Base-by-base conservation (phyloP, 64 coral and sea anemone species). In the Porites australiensis region DNA sequence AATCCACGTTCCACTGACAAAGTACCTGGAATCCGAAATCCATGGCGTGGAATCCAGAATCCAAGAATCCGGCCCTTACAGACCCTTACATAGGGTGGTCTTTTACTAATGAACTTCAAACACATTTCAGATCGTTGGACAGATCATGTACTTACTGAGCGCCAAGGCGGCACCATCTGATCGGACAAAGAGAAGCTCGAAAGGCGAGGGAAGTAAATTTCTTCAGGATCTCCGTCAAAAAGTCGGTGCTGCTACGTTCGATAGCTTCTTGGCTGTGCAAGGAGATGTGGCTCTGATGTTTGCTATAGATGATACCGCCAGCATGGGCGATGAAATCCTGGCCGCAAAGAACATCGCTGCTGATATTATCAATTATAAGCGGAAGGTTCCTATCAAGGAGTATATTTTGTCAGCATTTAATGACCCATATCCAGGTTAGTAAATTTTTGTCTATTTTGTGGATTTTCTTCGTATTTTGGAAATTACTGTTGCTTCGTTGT, bases 261-360 rank as follows among this genome's bases (percentile, higher is more conserved):
- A 84, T 68, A 84, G 81, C 43, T 84, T 84, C 62, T 66, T 95
- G 55, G 89, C 81, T 16, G 62, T 87, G 7, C 75, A 91, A 50
- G 89, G 89, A 3, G 89, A 91, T 44, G 94, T 91, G 6, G 70
- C 75, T 2, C 27, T 90, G 3, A 91, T 91, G 89, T 91, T 91
- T 91, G 89, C 68, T n/a, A 91, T 91, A 15, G 89, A 91, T 50
- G 54, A 69, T n/a, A 91, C 89, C 6, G 89, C 77, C 14, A 91
- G 89, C 44, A 91, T 91, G 89, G n/a, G 77, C 1, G 51, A 82
- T 61, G 89, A 91, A 14, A 91, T 91, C 37, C 18, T 48, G 0
- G 66, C 89, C 2, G 77, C 78, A 12, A 91, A 82, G 20, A 79
- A 54, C 18, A 91, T 91, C 2, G 89, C 89, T 4, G 63, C 81